These are phyloP conservation scores for Leptinotarsa undecemlineata DNA, from an alignment of 1,140 invertebrate genomes.

Conservation along the genomic window DNA sequence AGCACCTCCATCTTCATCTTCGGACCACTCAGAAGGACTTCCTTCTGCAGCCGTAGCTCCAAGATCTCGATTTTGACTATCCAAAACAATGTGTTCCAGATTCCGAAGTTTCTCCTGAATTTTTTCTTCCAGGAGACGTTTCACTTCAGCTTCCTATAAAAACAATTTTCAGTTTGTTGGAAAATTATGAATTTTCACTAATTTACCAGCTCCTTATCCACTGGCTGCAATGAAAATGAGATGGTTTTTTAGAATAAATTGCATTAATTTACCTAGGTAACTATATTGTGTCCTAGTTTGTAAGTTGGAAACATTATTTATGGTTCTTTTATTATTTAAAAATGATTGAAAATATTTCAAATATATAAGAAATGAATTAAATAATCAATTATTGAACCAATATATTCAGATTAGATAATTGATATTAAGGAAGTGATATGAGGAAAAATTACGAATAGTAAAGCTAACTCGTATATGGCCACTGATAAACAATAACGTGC, in stretches of 20 bases:
- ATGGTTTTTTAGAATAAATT: neutral
- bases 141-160: slow-evolving; percentile 60
- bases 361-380: neutral
- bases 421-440: too few species aligned
- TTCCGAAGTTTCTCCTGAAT: slow-evolving; percentile 51
- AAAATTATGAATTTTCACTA: neutral
- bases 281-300: too few species aligned
- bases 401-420: too few species aligned
- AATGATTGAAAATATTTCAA: neutral
- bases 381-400: neutral
- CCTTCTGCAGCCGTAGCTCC: slow-evolving; percentile 31
- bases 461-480: too few species aligned
- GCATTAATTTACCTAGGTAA: too few species aligned
- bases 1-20: slow-evolving; percentile 67
- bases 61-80: slow-evolving; percentile 16
- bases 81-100: slow-evolving; percentile 49
- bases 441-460: too few species aligned
- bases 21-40: slow-evolving; percentile 78
- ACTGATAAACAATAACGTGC: too few species aligned
- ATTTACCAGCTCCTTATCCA: slow-evolving; percentile 50
- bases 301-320: too few species aligned
- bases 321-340: too few species aligned
- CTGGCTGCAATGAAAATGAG: slow-evolving; percentile 40
- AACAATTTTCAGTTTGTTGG: neutral
- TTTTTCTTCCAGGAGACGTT: slow-evolving; percentile 57